Evolutionary conservation across 2,797 vertebrate species (phyloP).

Genomic region (Discoglossus pictus): DNA sequence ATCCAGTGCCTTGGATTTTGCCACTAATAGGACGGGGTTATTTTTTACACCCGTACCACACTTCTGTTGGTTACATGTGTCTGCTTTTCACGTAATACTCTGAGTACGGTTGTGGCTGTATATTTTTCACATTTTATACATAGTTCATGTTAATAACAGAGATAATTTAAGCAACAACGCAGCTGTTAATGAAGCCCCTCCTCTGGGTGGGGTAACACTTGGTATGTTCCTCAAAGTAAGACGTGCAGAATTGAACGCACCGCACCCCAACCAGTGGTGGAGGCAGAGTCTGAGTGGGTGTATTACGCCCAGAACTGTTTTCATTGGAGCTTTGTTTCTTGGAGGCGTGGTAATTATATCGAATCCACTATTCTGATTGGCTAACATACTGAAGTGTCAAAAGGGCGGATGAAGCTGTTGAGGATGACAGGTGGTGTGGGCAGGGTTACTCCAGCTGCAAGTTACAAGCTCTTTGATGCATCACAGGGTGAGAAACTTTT

Average conservation of each 20-base stretch:
- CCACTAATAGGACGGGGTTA: conserved; percentile 61
- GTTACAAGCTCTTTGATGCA: conserved; percentile 26
- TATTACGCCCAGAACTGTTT: conserved; percentile 23
- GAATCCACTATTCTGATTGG: conserved; percentile 63
- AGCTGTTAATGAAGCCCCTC: conserved; percentile 72
- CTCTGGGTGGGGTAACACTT: conserved; percentile 34
- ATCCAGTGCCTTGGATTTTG: conserved; percentile 72
- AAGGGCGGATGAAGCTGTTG: neutral
- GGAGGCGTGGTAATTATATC: conserved; percentile 37
- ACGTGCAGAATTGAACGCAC: conserved; percentile 97
- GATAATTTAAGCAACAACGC: too few species aligned
- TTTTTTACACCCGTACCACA: too few species aligned
- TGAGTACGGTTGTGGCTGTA: too few species aligned
- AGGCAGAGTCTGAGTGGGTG: conserved; percentile 44
- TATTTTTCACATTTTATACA: too few species aligned
- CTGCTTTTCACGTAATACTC: too few species aligned
- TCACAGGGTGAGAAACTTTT: conserved; percentile 17
- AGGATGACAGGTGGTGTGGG: conserved; percentile 59
- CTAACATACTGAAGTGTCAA: neutral
- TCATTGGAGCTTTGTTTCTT: conserved; percentile 58
- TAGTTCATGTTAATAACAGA: too few species aligned
- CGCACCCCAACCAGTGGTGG: conserved; percentile 74
- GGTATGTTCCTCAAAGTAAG: conserved; percentile 79
- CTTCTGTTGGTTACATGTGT: too few species aligned
- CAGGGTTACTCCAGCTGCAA: conserved; percentile 41